A percentile compares a stretch with the other conserved stretches of the same genome.
Conservation (phyloP, 2,888 invertebrate genomes). For the Dynastes hyllus region DNA sequence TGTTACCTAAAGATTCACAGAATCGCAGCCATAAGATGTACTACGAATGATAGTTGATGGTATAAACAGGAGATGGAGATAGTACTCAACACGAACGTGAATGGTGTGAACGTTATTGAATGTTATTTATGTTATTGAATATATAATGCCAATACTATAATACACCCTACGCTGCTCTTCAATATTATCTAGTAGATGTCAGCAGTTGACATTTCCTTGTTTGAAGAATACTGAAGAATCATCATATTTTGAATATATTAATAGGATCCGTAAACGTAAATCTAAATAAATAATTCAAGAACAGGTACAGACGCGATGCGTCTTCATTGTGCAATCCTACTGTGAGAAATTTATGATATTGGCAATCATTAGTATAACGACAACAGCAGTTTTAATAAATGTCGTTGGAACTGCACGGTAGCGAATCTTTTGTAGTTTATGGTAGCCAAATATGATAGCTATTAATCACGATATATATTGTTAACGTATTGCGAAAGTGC, state of each 20-base stretch:
- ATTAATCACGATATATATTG: slow-evolving; percentile 49
- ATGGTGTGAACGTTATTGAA: no score
- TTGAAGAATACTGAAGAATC: not conserved
- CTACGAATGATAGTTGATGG: no score
- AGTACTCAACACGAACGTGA: no score
- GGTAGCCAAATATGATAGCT: slow-evolving; percentile 55
- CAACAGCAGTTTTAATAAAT: slow-evolving; percentile 21
- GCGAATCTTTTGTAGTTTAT: slow-evolving; percentile 40
- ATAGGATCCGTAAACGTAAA: not conserved
- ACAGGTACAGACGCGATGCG: not conserved
- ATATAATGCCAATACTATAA: no score
- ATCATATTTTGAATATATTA: slow-evolving; percentile 17
- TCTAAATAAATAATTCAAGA: slow-evolving; percentile 28
- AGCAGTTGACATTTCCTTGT: not conserved
- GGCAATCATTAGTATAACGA: slow-evolving; percentile 31
- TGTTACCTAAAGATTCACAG: no score
- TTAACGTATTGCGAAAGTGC: slow-evolving; percentile 48
- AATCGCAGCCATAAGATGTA: no score
- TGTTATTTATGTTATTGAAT: no score
- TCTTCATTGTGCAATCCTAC: slow-evolving; percentile 10
- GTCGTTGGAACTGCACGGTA: slow-evolving; percentile 17
- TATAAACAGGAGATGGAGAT: no score
- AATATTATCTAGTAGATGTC: no score
- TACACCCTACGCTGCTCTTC: no score
- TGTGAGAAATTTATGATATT: slow-evolving; percentile 13